Conservation (phyloP, 1,140 invertebrate species). For the Drosophila malerkotliana region DNA sequence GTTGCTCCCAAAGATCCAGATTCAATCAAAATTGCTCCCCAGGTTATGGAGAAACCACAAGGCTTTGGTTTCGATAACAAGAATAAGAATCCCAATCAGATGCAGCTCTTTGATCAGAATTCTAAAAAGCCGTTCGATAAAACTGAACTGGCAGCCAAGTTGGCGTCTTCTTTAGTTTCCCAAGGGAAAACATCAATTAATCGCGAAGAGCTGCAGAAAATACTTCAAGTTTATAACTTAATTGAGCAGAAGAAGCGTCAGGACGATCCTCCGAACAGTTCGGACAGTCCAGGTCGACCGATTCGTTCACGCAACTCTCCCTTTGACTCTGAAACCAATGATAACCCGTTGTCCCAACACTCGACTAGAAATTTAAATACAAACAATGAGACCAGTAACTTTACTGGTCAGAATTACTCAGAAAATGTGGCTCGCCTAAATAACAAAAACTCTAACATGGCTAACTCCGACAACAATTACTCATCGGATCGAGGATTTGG, state of each 20-base stretch:
- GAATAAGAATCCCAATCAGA: background rate
- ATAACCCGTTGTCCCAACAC: slow-evolving; percentile 16
- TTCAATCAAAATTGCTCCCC: background rate
- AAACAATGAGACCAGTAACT: slow-evolving; percentile 25
- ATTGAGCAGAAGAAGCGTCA: slow-evolving; percentile 68
- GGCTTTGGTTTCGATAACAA: background rate
- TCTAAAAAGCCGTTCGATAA: slow-evolving; percentile 45
- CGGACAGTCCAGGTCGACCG: background rate
- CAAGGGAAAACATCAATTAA: slow-evolving; percentile 75
- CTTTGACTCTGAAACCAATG: slow-evolving; percentile 4
- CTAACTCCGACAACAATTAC: slow-evolving; percentile 6
- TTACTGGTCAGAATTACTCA: slow-evolving; percentile 34
- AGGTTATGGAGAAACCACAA: slow-evolving; percentile 4
- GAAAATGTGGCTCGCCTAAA: slow-evolving; percentile 58
- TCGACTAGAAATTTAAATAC: slow-evolving; percentile 18
- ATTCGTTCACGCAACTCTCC: slow-evolving; percentile 1
- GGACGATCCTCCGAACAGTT: background rate
- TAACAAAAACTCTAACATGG: slow-evolving; percentile 41
- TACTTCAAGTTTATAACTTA: slow-evolving; percentile 64
- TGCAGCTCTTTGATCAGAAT: background rate
- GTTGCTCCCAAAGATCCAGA: background rate
- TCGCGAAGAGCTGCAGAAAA: slow-evolving; percentile 66
- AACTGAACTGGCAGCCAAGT: slow-evolving; percentile 64
- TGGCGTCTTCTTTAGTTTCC: slow-evolving; percentile 64
- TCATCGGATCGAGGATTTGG: background rate